Base-by-base conservation (phyloP, 2,113 vertebrate genomes). In the Bostrychus sinensis region DNA sequence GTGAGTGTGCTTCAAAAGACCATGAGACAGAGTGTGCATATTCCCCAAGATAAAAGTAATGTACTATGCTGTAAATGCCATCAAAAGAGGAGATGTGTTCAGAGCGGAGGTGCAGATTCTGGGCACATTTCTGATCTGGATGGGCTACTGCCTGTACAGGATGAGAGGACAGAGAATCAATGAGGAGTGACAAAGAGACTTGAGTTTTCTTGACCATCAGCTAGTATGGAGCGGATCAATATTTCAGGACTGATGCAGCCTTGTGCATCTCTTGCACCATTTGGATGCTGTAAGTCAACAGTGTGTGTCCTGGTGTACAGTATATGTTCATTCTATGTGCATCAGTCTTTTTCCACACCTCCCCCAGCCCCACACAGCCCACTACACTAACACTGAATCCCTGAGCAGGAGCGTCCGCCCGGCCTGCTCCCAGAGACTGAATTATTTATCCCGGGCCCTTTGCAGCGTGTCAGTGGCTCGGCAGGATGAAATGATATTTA, bases 401-500 rank as follows among this genome's bases (percentile, higher is more conserved):
- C 88, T 91, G 80, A 90, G 85, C 85, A 90, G 89, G 83, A 77
- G 81, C 84, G 81, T 63, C 78, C 78, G 82, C 71, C 70, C 75
- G 73, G 69, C 81, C 82, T 75, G 77, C 81, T 78, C 82, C 56
- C 11, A 55, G 78, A 72, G 81, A 82, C 86, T 92, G 84, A 91
- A 93, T 91, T 89, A 93, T 92, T 92, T 89, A 92, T 92, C 63
- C 73, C 57, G 60, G 81, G 75, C 86, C 89, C 87, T 89, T 88
- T 88, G 90, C 88, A 88, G 79, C 65, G 68, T 90, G 91, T 92
- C 89, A 92, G 91, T 79, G 51, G 82, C 91, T 89, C 83, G 63
- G 34, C 83, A 38, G 86, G 91, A 92, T 90, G 90, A 92, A 91
- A 91, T 92, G 88, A 91, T 93, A 92, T 92, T 92, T 92, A 91